Base-by-base conservation (phyloP, 2,113 vertebrate genomes). In the Macrotis lagotis region DNA sequence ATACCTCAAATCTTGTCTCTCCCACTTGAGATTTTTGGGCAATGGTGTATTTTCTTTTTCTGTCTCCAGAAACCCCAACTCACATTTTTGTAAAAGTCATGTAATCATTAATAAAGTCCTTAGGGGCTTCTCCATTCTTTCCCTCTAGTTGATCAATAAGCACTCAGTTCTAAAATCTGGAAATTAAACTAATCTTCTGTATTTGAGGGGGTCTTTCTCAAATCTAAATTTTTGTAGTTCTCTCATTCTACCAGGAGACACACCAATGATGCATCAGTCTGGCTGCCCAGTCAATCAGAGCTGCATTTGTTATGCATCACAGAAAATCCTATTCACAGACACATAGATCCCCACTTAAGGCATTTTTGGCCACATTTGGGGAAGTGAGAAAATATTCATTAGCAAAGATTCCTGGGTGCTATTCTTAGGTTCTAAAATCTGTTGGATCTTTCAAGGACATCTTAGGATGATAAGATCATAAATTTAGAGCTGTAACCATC, bases 81-180 rank as follows among this genome's bases (percentile, higher is more conserved):
- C 92, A 97, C 96, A 95, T 94, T 91, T 91, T 55, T 93, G 3
- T 52, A 92, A 90, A 44, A 94, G 0, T 55, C 96, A 96, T 83
- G 96, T 31, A 51, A 96, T 26, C 47, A 74, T 91, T 91, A 96
- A 51, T 10, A 91, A 22, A 59, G 47, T 7, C n/a, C n/a, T 48
- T 44, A 3, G 31, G 4, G 7, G 37, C 28, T 66, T 95, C 50
- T 83, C 28, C 95, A 96, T 97, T 14, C 48, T 90, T 2, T 49
- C 48, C 14, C 25, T 50, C 1, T 9, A 25, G 25, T n/a, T n/a
- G 25, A 49, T 49, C 25, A 48, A 25, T 89, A 49, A 89, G 25
- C 4, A 28, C 25, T 49, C 25, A 49, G 47, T 0, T 90, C 89
- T 90, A 26, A 31, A 50, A 19, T n/a, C n/a, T 8, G 8, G 59